Evolutionary conservation across 35 echinoderm and acorn worm species (phyloP).

Genomic region (Lytechinus pictus): DNA sequence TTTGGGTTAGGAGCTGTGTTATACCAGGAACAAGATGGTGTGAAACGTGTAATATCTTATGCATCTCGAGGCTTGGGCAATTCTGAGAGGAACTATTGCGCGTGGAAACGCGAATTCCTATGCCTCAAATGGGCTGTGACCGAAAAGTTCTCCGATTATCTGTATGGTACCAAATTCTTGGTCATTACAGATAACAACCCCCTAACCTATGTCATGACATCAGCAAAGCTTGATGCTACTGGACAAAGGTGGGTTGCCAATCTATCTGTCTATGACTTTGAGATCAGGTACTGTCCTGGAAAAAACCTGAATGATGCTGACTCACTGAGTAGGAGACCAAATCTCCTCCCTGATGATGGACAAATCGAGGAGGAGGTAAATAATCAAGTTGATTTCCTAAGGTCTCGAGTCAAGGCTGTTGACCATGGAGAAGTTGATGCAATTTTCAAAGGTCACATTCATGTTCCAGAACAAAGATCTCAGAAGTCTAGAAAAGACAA

Average conservation of each 20-base stretch:
- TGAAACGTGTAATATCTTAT: constrained; percentile 59
- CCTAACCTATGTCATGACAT: no score
- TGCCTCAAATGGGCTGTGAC: no score
- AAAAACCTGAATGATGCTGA: no score
- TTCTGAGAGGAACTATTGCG: no score
- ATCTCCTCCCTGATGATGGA: neutral
- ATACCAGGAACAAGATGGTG: constrained; percentile 67
- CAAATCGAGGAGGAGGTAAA: neutral
- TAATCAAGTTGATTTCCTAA: constrained; percentile 9
- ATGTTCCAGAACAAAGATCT: no score
- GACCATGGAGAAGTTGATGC: neutral
- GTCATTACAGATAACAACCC: constrained; percentile 67
- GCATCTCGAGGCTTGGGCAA: constrained; percentile 56
- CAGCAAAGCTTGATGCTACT: no score
- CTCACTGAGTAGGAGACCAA: no score
- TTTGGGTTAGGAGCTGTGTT: constrained; percentile 72
- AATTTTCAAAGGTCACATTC: neutral
- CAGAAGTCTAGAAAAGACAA: no score
- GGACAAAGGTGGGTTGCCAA: no score
- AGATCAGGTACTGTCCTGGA: neutral
- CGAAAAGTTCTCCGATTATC: no score
- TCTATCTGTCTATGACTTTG: constrained; percentile 48
- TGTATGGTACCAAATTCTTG: no score
- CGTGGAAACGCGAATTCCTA: no score
- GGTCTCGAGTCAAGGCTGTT: neutral